phyloP scores from a whole-genome alignment of 2,888 invertebrate species.

The Hirtodrosophila alboralis region DNA sequence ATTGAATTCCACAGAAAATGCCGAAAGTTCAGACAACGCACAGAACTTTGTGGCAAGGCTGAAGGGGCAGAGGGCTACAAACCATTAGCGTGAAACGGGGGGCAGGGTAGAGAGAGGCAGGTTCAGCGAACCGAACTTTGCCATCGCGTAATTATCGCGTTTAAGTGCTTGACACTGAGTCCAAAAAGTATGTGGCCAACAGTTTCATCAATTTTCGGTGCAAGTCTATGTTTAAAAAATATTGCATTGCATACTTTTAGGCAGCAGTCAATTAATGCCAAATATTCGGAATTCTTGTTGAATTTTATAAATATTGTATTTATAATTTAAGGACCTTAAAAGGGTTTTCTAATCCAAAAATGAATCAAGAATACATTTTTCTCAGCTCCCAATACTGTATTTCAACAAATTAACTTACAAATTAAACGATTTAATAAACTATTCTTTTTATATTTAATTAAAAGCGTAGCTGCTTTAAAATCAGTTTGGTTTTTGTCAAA shows the following conservation, averaged over 20 bases:
- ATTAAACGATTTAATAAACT: too few relatives aligned
- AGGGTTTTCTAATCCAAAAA: too few relatives aligned
- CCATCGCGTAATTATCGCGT: conserved; percentile 33
- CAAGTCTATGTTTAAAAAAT: not conserved
- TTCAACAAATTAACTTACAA: too few relatives aligned
- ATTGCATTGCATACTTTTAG: conserved; percentile 35
- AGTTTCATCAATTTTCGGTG: conserved; percentile 21
- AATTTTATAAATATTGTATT: too few relatives aligned
- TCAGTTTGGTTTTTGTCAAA: too few relatives aligned
- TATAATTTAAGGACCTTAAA: too few relatives aligned
- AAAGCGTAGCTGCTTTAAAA: too few relatives aligned
- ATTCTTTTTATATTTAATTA: too few relatives aligned
- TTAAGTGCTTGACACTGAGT: conserved; percentile 13
- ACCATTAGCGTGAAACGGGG: not conserved
- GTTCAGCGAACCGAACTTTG: not conserved
- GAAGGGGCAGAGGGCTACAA: too few relatives aligned
- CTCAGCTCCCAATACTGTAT: too few relatives aligned
- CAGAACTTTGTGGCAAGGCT: not conserved
- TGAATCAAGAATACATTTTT: too few relatives aligned
- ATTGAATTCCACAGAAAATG: conserved; percentile 76
- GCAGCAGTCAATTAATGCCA: conserved; percentile 13
- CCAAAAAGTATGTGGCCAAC: conserved; percentile 6
- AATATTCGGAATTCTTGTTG: too few relatives aligned
- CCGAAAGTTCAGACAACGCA: conserved; percentile 59
- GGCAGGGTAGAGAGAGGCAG: not conserved